phyloP scores from a whole-genome alignment of 2,113 vertebrate species.

The Tragelaphus buxtoni region DNA sequence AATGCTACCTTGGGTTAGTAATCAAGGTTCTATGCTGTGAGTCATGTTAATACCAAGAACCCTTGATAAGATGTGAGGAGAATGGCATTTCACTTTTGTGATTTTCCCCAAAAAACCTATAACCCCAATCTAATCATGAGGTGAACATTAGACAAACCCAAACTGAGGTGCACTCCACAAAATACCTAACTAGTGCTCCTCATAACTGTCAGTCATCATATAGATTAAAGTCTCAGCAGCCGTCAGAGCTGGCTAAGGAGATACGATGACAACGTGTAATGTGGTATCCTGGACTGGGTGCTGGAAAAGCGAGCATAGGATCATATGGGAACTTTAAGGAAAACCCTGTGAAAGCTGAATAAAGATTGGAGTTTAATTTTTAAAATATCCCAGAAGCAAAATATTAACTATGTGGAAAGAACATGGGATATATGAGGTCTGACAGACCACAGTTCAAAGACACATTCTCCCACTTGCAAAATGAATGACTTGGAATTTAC shows the following conservation, averaged over 20 bases:
- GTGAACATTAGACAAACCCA: not conserved
- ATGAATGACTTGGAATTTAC: not conserved
- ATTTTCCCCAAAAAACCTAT: not conserved
- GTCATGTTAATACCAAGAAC: no score
- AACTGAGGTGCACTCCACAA: not conserved
- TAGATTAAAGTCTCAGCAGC: not conserved
- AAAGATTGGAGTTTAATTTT: not conserved
- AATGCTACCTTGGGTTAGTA: not conserved
- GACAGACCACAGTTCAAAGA: not conserved
- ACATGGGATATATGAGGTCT: not conserved
- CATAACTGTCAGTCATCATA: not conserved
- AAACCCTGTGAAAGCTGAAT: not conserved
- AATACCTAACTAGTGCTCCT: not conserved
- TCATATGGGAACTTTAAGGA: not conserved
- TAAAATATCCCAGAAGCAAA: not conserved
- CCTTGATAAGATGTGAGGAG: not conserved
- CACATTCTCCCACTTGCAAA: not conserved
- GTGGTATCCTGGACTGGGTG: not conserved
- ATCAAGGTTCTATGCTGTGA: not conserved
- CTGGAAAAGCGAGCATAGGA: not conserved
- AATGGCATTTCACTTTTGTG: not conserved
- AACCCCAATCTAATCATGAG: not conserved
- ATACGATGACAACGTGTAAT: not conserved
- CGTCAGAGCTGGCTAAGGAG: not conserved
- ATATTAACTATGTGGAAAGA: not conserved